Evolutionary conservation across 2,888 invertebrate genomes (phyloP), one percentile per base, ranked within the genome.

Genomic region (Anorthoa munda): DNA sequence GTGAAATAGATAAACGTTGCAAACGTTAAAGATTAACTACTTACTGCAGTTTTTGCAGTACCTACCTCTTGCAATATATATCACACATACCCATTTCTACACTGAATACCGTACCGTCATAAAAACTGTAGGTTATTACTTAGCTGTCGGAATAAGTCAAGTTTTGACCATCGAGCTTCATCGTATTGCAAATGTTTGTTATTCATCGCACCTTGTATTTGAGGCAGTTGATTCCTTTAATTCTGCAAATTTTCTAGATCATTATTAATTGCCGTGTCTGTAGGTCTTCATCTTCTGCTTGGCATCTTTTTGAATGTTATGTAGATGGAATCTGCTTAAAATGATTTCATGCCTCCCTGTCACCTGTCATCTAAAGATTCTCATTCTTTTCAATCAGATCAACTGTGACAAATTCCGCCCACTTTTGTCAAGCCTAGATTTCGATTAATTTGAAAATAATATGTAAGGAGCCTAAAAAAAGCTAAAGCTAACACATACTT

Each of bases 1-100:
- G 1, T 71, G 72, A 67, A 82, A 71, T 53, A 64, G 18, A 63
- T 60, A 65, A 39, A 60, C 63, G 23, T 80, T 79, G 67, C 72
- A 56, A 64, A 56, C 26, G 53, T 66, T 31, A 39, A 26, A 56
- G 48, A n/a, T 56, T 51, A 66, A 64, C 21, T 50, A n/a, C 53
- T 15, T 50, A n/a, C 53, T 59, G 23, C 23, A 66, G n/a, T 64
- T 64, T 66, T 60, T 66, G 21, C 18, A 31, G 13, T 67, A 61
- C 3, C 39, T 39, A 39, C 39, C 39, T 39, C 39, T 66, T 77
- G 53, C 71, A 77, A 59, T 13, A 13, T 21, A 56, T 12, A 50
- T 21, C 13, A 11, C 21, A 0, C n/a, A n/a, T 64, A 67, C 58
- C 12, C 12, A 56, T 68, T 68, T 26, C 75, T 60, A 39, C 48